phyloP scores from a whole-genome alignment of 2,797 vertebrate species.

The Botia kubotai region DNA sequence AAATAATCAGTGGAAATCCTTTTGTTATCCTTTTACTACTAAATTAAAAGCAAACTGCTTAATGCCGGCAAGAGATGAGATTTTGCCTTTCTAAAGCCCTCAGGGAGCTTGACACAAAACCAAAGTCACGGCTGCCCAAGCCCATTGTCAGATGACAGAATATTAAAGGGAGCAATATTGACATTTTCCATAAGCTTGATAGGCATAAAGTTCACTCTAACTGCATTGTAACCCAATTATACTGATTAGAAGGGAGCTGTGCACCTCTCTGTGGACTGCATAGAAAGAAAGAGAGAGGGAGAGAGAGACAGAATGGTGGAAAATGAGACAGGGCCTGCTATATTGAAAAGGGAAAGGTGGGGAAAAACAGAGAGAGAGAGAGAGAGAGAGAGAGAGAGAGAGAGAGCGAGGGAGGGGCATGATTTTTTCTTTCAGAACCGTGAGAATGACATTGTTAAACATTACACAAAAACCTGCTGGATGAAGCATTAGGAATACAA shows the following conservation, averaged over 20 bases:
- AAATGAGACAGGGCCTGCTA: background rate
- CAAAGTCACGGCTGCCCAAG: conserved; percentile 51
- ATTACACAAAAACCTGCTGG: conserved; percentile 9
- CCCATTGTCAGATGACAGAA: conserved; percentile 53
- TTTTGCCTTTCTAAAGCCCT: conserved; percentile 46
- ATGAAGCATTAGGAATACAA: conserved; percentile 10
- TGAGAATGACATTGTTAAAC: conserved; percentile 5
- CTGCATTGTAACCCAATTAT: conserved; percentile 58
- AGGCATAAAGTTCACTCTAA: conserved; percentile 54
- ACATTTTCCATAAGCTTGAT: conserved; percentile 57
- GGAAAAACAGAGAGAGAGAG: background rate
- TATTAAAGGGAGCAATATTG: conserved; percentile 62
- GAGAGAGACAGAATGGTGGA: background rate
- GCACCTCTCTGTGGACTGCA: conserved; percentile 40
- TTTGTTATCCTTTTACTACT: conserved; percentile 62
- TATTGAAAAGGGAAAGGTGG: conserved; percentile 15
- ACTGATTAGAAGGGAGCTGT: conserved; percentile 54
- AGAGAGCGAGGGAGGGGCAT: background rate
- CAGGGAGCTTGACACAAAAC: conserved; percentile 41
- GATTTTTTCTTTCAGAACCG: background rate
- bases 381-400: background rate
- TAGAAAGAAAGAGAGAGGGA: background rate
- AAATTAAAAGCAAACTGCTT: conserved; percentile 66
- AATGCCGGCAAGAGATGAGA: conserved; percentile 51
- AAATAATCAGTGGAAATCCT: conserved; percentile 63